Evolutionary conservation across 1,140 invertebrate species (phyloP).

Genomic region (Calosoma granatense): DNA sequence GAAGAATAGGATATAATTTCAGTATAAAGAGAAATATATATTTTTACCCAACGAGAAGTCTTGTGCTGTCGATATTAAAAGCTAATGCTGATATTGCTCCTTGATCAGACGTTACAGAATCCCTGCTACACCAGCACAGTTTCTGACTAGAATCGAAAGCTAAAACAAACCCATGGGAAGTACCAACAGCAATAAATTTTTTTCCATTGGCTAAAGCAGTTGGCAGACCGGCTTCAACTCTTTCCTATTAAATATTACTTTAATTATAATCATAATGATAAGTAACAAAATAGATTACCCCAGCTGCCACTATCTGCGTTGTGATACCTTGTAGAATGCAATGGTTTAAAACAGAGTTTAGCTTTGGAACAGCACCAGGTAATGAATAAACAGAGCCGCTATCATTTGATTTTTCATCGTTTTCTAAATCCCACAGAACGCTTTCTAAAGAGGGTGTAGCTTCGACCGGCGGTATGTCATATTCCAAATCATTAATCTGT

Average conservation of each 20-base stretch:
- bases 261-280: constrained; percentile 2
- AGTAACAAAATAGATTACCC: constrained; percentile 39
- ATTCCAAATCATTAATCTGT: constrained; percentile 71
- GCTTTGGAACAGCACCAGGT: constrained; percentile 33
- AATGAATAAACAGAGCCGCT: constrained; percentile 43
- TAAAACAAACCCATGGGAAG: constrained; percentile 83
- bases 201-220: constrained; percentile 69
- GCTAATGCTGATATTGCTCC: constrained; percentile 77
- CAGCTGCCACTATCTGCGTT: constrained; percentile 71
- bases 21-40: constrained; percentile 11
- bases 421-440: constrained; percentile 68
- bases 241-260: constrained; percentile 46
- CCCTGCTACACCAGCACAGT: constrained; percentile 75
- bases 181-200: constrained; percentile 78
- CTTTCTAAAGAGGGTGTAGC: constrained; percentile 74
- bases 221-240: constrained; percentile 79
- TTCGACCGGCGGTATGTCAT: constrained; percentile 67
- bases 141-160: constrained; percentile 80
- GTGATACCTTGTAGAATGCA: constrained; percentile 74
- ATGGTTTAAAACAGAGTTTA: constrained; percentile 67
- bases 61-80: constrained; percentile 78
- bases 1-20: constrained; percentile 1
- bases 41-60: constrained; percentile 71
- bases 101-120: constrained; percentile 53
- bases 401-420: constrained; percentile 44